These are phyloP conservation scores for Phortica okadai DNA, from an alignment of 2,888 invertebrate genomes.

Conservation along the genomic window DNA sequence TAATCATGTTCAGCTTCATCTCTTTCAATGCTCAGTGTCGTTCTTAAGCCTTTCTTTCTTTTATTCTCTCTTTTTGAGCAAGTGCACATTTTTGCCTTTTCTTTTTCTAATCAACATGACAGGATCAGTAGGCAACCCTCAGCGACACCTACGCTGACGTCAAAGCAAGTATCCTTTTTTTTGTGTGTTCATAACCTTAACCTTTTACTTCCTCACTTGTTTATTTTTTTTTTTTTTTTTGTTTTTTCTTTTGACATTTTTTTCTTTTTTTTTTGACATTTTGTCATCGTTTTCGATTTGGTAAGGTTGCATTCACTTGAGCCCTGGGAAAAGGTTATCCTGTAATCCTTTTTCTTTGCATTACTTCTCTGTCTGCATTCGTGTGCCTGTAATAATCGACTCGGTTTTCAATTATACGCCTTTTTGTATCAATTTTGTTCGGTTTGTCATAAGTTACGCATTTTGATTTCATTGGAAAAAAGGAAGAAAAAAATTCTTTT, in stretches of 20 bases:
- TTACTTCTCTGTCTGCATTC: background rate
- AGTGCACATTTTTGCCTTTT: constrained; percentile 48
- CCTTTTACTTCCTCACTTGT: constrained; percentile 59
- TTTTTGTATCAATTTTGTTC: constrained; percentile 16
- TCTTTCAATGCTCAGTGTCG: background rate
- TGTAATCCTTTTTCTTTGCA: constrained; percentile 52
- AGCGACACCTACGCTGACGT: constrained; percentile 52
- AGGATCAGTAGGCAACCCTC: constrained; percentile 50
- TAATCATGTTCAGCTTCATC: constrained; percentile 42
- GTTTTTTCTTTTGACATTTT: constrained; percentile 58
- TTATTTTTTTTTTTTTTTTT: background rate
- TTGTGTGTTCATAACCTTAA: constrained; percentile 42
- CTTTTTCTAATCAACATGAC: constrained; percentile 50
- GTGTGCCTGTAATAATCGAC: constrained; percentile 31
- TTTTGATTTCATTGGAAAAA: constrained; percentile 5
- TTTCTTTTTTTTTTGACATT: constrained; percentile 34
- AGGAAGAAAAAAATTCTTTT: background rate
- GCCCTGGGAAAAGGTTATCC: constrained; percentile 56
- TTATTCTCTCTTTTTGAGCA: constrained; percentile 42
- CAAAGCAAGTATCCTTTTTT: constrained; percentile 31
- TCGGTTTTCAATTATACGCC: constrained; percentile 24
- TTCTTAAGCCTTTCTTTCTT: constrained; percentile 13
- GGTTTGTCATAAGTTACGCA: background rate
- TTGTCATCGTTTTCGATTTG: constrained; percentile 43
- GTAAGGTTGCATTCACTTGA: constrained; percentile 57